Evolutionary conservation across 2,113 vertebrate genomes (phyloP).

Genomic region (Megaceryle maxima): DNA sequence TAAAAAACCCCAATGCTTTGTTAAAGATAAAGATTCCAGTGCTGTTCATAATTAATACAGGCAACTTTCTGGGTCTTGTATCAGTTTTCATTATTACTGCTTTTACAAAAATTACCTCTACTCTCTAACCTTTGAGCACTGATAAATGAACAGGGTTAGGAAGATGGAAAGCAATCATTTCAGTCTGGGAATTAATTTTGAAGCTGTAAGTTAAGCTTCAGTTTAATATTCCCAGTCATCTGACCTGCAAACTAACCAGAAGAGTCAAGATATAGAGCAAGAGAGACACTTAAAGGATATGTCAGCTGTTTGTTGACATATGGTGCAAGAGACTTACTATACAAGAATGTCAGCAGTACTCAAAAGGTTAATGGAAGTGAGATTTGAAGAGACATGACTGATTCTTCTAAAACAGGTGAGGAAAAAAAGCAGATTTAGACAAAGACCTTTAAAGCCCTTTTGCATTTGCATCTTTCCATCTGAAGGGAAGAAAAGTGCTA

Average conservation of each 20-base stretch:
- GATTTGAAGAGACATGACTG: constrained; percentile 52
- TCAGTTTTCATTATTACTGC: not conserved
- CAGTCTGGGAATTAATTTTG: not conserved
- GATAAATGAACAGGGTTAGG: not conserved
- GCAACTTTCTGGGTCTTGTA: not conserved
- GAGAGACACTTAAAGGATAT: constrained; percentile 2
- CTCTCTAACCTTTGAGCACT: not conserved
- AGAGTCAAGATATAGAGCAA: constrained; percentile 17
- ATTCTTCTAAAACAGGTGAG: constrained; percentile 8
- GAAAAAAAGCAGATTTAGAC: not conserved
- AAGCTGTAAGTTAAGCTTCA: constrained; percentile 14
- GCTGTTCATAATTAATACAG: not conserved
- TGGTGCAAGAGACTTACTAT: not conserved
- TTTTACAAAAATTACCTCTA: not conserved
- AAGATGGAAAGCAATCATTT: not conserved
- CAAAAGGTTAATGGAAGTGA: constrained; percentile 61
- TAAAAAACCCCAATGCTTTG: not conserved
- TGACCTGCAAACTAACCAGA: constrained; percentile 21
- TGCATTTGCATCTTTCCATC: constrained; percentile 31
- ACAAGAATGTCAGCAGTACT: not conserved
- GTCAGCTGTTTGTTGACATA: constrained; percentile 30
- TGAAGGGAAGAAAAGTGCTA: not conserved
- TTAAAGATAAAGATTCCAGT: not conserved
- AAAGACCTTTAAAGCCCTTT: constrained; percentile 24
- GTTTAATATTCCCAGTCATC: constrained; percentile 1